A percentile compares a stretch with the other conserved stretches of the same genome.
Conservation (phyloP, 2,113 vertebrate genomes). For the Cromileptes altivelis region DNA sequence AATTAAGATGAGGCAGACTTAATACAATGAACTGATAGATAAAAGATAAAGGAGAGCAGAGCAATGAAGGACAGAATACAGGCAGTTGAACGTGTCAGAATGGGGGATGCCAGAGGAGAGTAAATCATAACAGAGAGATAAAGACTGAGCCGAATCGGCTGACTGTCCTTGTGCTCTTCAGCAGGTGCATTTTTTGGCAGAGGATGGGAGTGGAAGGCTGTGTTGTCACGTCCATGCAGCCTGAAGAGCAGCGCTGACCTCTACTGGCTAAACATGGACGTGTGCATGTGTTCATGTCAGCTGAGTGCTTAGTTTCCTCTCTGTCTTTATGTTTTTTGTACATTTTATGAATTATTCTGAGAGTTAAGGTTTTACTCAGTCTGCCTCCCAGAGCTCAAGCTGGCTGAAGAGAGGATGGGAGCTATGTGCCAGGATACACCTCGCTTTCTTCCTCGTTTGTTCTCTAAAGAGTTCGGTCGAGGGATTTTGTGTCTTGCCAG, state of each 20-base stretch:
- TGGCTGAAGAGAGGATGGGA: too few relatives aligned
- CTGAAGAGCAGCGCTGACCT: slow-evolving; percentile 63
- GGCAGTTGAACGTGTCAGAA: slow-evolving; percentile 32
- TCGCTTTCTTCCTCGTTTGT: too few relatives aligned
- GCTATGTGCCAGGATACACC: too few relatives aligned
- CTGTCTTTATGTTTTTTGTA: background rate
- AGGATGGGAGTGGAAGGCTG: background rate
- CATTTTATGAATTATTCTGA: background rate
- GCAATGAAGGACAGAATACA: slow-evolving; percentile 23
- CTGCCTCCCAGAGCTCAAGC: too few relatives aligned
- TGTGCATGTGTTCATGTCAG: background rate
- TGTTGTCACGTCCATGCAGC: background rate
- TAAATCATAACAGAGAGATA: slow-evolving; percentile 65
- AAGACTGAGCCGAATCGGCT: slow-evolving; percentile 34
- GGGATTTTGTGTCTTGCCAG: too few relatives aligned
- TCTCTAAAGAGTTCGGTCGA: too few relatives aligned
- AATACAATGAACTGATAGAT: slow-evolving; percentile 30
- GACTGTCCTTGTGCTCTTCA: slow-evolving; percentile 68
- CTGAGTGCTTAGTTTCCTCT: background rate
- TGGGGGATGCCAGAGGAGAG: slow-evolving; percentile 37
- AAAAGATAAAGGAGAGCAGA: background rate
- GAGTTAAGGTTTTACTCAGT: background rate
- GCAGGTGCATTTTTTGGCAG: slow-evolving; percentile 77
- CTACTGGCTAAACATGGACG: slow-evolving; percentile 59
- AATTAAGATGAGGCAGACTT: slow-evolving; percentile 22